Conservation (phyloP, 2,797 vertebrate genomes). For the Eulemur coronatus region DNA sequence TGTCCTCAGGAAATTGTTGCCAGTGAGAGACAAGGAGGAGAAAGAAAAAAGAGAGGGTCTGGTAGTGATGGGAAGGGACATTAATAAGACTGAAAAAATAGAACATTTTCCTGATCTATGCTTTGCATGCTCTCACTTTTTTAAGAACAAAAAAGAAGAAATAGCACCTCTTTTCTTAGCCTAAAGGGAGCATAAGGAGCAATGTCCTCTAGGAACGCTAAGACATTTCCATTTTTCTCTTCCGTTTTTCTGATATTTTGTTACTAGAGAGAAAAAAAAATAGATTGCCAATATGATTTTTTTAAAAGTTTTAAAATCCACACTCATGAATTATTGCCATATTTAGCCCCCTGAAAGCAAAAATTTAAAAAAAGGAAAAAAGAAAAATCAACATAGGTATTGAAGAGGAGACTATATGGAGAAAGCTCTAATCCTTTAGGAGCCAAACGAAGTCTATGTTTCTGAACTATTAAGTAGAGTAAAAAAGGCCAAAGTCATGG, state of each 20-base stretch:
- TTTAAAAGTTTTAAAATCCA: not conserved
- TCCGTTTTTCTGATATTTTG: slow-evolving; percentile 17
- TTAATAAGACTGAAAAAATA: slow-evolving; percentile 12
- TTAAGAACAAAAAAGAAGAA: slow-evolving; percentile 30
- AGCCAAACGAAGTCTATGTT: slow-evolving; percentile 59
- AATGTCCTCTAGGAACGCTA: not conserved
- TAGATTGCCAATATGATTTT: not conserved
- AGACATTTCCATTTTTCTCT: slow-evolving; percentile 46
- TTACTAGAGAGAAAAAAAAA: not conserved
- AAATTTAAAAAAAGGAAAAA: not conserved
- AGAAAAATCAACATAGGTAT: not conserved
- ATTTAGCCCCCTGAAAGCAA: slow-evolving; percentile 33
- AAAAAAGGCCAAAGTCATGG: slow-evolving; percentile 62
- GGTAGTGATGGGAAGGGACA: not conserved
- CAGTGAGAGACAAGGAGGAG: not conserved
- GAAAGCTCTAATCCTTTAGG: slow-evolving; percentile 56
- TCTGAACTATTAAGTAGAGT: slow-evolving; percentile 60
- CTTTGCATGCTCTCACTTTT: slow-evolving; percentile 4
- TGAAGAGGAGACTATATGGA: not conserved
- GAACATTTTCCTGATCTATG: not conserved
- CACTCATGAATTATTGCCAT: not conserved
- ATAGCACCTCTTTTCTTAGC: slow-evolving; percentile 30
- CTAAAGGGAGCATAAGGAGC: slow-evolving; percentile 32
- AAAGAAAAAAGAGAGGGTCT: not conserved
- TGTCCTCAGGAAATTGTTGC: slow-evolving; percentile 43